A percentile compares a stretch with the other conserved stretches of the same genome.
phyloP scores from a whole-genome alignment of 2,888 invertebrate species.

The Melinaea marsaeus region DNA sequence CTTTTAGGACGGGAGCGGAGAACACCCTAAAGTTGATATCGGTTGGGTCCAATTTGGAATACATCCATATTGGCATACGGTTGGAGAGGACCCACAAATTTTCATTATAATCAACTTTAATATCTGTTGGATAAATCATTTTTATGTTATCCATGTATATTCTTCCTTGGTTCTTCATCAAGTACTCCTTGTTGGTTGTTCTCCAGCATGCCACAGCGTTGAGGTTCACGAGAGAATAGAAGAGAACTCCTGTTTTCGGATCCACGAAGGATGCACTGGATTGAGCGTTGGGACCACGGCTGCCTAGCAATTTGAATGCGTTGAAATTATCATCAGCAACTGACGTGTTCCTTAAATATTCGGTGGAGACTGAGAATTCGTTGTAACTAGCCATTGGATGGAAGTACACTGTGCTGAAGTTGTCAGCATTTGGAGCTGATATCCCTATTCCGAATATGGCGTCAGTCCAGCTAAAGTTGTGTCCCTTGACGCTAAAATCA shows the following conservation, averaged over 20 bases:
- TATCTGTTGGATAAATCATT: conserved; percentile 87
- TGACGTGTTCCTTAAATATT: conserved; percentile 79
- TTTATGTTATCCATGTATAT: conserved; percentile 83
- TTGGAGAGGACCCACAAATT: conserved; percentile 87
- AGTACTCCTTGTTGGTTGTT: conserved; percentile 82
- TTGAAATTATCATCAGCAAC: conserved; percentile 77
- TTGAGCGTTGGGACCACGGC: conserved; percentile 84
- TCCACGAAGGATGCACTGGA: conserved; percentile 86
- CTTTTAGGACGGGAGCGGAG: conserved; percentile 82
- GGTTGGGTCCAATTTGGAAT: conserved; percentile 77
- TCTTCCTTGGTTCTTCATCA: conserved; percentile 83
- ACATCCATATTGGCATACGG: conserved; percentile 84
- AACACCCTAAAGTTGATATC: conserved; percentile 85
- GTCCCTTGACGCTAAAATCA: conserved; percentile 83
- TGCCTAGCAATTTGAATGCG: conserved; percentile 82
- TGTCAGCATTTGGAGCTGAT: conserved; percentile 80
- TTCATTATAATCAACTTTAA: conserved; percentile 84
- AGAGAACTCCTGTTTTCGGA: conserved; percentile 82
- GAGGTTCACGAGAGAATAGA: conserved; percentile 85
- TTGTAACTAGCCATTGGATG: conserved; percentile 87
- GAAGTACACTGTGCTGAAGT: conserved; percentile 85
- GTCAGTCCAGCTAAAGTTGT: conserved; percentile 86
- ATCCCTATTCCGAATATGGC: conserved; percentile 86
- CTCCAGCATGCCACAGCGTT: conserved; percentile 89
- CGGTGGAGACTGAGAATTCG: conserved; percentile 86